Evolutionary conservation across 2,888 invertebrate species (phyloP).

Genomic region (Drosophila subquinaria): DNA sequence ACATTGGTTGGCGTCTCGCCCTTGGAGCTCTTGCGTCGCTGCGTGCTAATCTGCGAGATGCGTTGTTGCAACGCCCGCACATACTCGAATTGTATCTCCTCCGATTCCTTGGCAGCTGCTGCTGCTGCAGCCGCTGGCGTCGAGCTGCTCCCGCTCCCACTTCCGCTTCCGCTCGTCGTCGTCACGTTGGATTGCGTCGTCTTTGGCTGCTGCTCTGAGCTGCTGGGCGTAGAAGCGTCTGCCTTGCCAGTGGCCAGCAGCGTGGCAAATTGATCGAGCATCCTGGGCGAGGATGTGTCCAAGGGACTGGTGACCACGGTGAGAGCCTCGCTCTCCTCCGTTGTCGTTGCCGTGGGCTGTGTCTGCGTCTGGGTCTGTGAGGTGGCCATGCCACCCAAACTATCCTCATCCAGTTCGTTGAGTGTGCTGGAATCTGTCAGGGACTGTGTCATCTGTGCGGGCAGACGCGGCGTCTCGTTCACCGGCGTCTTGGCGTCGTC

Average conservation of each 20-base stretch:
- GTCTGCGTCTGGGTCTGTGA: conserved; percentile 79
- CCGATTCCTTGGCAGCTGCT: conserved; percentile 50
- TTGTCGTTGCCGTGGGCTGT: conserved; percentile 85
- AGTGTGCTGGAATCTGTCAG: conserved; percentile 81
- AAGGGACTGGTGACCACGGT: conserved; percentile 87
- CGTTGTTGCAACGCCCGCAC: conserved; percentile 89
- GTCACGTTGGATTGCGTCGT: conserved; percentile 79
- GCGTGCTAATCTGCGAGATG: conserved; percentile 89
- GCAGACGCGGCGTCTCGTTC: conserved; percentile 81
- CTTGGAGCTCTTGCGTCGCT: conserved; percentile 87
- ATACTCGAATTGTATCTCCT: conserved; percentile 86
- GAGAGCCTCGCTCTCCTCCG: conserved; percentile 88
- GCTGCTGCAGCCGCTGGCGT: conserved; percentile 37
- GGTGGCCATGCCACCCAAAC: conserved; percentile 86
- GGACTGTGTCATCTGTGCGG: conserved; percentile 74
- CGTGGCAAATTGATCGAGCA: conserved; percentile 71
- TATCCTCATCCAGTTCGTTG: conserved; percentile 87
- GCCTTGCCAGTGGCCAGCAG: conserved; percentile 54
- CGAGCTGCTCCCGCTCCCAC: conserved; percentile 54
- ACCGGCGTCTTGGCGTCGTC: conserved; percentile 85
- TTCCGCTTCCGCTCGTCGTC: conserved; percentile 66
- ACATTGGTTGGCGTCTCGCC: conserved; percentile 81
- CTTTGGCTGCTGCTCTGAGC: conserved; percentile 83
- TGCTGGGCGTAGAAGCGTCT: conserved; percentile 80
- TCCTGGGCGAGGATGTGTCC: conserved; percentile 83